These are phyloP conservation scores for Trichonephila inaurata DNA, from an alignment of 1,140 invertebrate genomes.

Conservation along the genomic window DNA sequence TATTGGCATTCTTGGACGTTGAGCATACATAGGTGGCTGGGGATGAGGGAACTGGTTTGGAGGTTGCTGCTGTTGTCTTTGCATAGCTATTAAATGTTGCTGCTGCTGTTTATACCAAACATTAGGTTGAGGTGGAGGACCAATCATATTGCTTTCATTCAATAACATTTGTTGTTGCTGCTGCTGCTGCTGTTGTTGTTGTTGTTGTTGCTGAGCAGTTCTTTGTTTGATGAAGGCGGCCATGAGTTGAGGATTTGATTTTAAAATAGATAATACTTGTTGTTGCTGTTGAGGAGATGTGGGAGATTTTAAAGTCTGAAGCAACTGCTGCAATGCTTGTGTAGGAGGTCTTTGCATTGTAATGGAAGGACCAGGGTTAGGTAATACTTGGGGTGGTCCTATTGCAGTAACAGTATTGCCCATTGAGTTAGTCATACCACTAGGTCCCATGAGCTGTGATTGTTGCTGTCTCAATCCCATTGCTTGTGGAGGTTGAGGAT, in stretches of 20 bases:
- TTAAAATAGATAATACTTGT: constrained; percentile 95
- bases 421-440: constrained; percentile 61
- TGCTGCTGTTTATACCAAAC: constrained; percentile 83
- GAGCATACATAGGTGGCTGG: constrained; percentile 77
- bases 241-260: constrained; percentile 97
- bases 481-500: constrained; percentile 79
- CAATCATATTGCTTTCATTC: constrained; percentile 66
- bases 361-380: constrained; percentile 60
- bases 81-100: constrained; percentile 83
- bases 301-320: constrained; percentile 93
- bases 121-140: constrained; percentile 74
- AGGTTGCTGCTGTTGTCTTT: constrained; percentile 77
- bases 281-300: constrained; percentile 95
- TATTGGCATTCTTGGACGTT: constrained; percentile 71
- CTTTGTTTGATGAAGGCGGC: constrained; percentile 97
- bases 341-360: constrained; percentile 78
- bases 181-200: constrained; percentile 78
- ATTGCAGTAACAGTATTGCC: constrained; percentile 63
- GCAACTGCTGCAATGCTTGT: constrained; percentile 92
- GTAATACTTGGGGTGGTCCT: constrained; percentile 75
- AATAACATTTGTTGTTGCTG: constrained; percentile 80
- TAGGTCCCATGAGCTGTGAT: constrained; percentile 67
- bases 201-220: constrained; percentile 83
- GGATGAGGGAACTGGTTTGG: constrained; percentile 76
- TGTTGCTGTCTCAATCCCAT: constrained; percentile 78